These are phyloP conservation scores for Ciconia stormi DNA, from an alignment of 2,113 vertebrate genomes.

Conservation along the genomic window DNA sequence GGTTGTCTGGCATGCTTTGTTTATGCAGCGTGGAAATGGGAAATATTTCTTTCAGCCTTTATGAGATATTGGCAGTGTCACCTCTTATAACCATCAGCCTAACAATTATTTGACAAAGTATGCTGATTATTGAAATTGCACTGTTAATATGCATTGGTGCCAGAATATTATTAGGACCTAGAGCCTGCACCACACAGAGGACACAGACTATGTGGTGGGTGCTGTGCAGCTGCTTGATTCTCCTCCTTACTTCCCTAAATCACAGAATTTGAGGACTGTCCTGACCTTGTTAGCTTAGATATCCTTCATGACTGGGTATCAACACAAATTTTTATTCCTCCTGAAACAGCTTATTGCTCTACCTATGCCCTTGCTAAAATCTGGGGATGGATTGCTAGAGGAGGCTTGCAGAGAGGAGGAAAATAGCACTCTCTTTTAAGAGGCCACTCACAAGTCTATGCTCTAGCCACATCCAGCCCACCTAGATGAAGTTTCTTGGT, in stretches of 20 bases:
- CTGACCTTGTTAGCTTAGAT: not conserved
- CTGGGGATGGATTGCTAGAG: not conserved
- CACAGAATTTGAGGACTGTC: not conserved
- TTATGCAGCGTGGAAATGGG: constrained; percentile 59
- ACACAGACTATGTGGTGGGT: not conserved
- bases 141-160: constrained; percentile 27
- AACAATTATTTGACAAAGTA: constrained; percentile 68
- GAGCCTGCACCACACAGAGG: not conserved
- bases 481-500: not conserved
- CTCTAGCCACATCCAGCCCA: not conserved
- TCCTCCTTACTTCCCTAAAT: not conserved
- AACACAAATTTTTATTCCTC: not conserved
- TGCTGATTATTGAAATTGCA: constrained; percentile 69
- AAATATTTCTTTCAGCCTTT: constrained; percentile 55
- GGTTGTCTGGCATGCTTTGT: constrained; percentile 62
- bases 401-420: not conserved
- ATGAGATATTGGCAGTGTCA: constrained; percentile 56
- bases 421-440: not conserved
- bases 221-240: not conserved
- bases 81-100: constrained; percentile 65
- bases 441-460: not conserved
- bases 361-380: not conserved
- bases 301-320: not conserved
- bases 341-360: not conserved
- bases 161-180: constrained; percentile 47